These are phyloP conservation scores for Pteronura brasiliensis DNA, from an alignment of 2,113 vertebrate species.

Conservation along the genomic window DNA sequence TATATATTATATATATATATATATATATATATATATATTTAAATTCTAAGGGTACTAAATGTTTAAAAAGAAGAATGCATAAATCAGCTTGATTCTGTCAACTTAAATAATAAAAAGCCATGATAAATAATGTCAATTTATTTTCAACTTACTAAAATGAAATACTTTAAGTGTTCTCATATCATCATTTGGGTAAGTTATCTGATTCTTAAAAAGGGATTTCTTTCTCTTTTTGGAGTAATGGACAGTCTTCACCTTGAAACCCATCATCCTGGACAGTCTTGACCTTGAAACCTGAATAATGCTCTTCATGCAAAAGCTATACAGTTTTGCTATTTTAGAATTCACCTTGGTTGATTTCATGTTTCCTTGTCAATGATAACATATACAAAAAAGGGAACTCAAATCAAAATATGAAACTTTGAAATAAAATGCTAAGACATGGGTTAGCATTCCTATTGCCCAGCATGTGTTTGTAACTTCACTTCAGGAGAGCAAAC, in stretches of 20 bases:
- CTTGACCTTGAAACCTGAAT: background rate
- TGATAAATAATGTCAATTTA: background rate
- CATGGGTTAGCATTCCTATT: background rate
- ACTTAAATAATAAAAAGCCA: background rate
- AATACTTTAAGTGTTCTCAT: background rate
- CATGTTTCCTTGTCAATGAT: background rate
- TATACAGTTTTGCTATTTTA: background rate
- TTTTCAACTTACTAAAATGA: background rate
- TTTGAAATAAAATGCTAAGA: slow-evolving; percentile 24
- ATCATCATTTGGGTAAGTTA: background rate
- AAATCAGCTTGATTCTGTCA: background rate
- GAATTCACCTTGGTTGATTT: background rate
- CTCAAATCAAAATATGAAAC: background rate
- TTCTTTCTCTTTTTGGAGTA: background rate
- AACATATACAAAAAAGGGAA: background rate
- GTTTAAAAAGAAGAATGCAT: background rate
- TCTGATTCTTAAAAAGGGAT: background rate
- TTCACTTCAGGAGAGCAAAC: background rate
- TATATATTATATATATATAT: background rate
- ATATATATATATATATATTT: background rate
- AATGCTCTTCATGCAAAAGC: background rate
- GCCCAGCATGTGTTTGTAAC: background rate
- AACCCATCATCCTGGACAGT: background rate
- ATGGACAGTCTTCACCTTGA: background rate
- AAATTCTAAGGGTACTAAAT: background rate